Percentiles rank a stretch among this genome's conserved stretches.
These are phyloP conservation scores for Lophotis ruficrista DNA, from an alignment of 2,113 vertebrate genomes.

Conservation along the genomic window DNA sequence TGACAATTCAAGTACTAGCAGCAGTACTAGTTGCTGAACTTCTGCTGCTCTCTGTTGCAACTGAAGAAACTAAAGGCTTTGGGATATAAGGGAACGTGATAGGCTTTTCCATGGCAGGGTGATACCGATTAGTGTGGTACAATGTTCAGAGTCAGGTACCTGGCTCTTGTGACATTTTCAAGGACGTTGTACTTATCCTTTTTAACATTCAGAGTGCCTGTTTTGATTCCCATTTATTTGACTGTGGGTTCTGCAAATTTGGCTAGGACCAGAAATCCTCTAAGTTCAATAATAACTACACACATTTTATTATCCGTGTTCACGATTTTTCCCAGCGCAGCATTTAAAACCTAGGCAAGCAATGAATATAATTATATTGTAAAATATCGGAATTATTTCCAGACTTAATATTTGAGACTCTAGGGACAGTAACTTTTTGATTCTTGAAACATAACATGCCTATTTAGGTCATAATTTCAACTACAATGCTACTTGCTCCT, in stretches of 20 bases:
- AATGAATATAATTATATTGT: constrained; percentile 8
- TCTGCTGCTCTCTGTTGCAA: background rate
- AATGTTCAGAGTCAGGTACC: background rate
- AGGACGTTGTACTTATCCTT: background rate
- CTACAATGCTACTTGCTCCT: background rate
- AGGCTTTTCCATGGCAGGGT: background rate
- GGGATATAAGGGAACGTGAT: background rate
- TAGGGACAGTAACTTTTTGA: background rate
- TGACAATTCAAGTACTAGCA: background rate
- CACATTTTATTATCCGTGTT: constrained; percentile 19
- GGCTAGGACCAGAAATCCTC: constrained; percentile 8
- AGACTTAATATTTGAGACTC: background rate
- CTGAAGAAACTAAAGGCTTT: background rate
- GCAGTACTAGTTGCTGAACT: background rate
- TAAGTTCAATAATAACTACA: constrained; percentile 4
- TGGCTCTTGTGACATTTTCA: background rate
- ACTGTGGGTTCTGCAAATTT: constrained; percentile 18
- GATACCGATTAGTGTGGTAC: background rate
- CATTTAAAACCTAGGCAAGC: constrained; percentile 30
- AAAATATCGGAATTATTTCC: constrained; percentile 26
- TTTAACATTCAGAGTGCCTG: background rate
- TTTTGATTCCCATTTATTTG: background rate
- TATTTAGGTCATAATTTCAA: background rate
- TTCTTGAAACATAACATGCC: background rate
- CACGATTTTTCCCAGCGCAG: background rate